Base-by-base conservation (phyloP, 64 coral and sea anemone species). In the Dendronephthya gigantea region DNA sequence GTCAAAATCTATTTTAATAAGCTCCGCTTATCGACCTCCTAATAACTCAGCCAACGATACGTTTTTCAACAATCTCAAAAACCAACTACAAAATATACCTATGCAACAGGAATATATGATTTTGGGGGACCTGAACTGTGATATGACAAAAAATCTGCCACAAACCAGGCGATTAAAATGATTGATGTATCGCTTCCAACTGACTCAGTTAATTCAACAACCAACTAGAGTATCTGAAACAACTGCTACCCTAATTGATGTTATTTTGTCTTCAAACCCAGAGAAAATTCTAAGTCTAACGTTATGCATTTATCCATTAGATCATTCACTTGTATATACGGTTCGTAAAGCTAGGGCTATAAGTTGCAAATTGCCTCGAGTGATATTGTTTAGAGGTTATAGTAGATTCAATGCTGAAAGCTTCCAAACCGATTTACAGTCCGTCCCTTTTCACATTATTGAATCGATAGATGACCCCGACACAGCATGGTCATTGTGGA, bases 101-200 rank as follows among this genome's bases (percentile, higher is more conserved):
- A 30, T 49, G n/a, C n/a, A n/a, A n/a, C n/a, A n/a, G n/a, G 40
- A 83, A 83, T 83, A 49, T 83, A 15, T 83, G n/a, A 49, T 37
- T 49, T 40, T 83, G 40, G 82, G 82, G n/a, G 82, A 27, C 40
- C 48, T 83, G 6, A 83, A 49, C 31, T 83, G 82, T 83, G 82
- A 83, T 83, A 45, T 83, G 39, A 15, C 16, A 45, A 23, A 28
- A 40, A 17, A 30, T 43, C 82, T 83, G 8, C 82, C 39, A 17
- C 17, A 83, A 2, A 83, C 13, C 40, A 83, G 37, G 82, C n/a
- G n/a, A 58, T 17, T 16, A 15, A 58, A 58, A 58, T n/a, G 2
- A 17, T 17, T 58, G 22, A 22, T 58, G 51, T 3, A 17, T 58
- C 22, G 15, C 13, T 58, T 4, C 22, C 51, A 58, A 17, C 2